Evolutionary conservation across 2,888 invertebrate genomes (phyloP).

Genomic region (Acanthosoma haemorrhoidale): DNA sequence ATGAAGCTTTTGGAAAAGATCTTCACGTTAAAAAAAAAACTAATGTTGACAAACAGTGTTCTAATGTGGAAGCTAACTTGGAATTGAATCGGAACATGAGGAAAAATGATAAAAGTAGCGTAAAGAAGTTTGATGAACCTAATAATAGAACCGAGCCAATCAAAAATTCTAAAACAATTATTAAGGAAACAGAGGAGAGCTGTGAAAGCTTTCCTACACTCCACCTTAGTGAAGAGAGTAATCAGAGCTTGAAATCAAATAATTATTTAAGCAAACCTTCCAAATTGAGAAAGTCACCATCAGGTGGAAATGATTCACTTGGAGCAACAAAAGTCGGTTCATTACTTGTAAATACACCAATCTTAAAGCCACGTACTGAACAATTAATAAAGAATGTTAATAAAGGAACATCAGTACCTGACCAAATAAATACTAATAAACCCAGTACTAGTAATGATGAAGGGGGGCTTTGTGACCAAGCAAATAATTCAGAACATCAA

Average conservation of each 20-base stretch:
- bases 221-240: conserved; percentile 20
- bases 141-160: not conserved
- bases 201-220: conserved; percentile 21
- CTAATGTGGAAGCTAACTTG: not conserved
- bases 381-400: too few relatives aligned
- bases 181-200: conserved; percentile 10
- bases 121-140: not conserved
- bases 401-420: not conserved
- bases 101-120: not conserved
- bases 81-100: not conserved
- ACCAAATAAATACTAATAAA: not conserved
- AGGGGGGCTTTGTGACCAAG: not conserved
- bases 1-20: not conserved
- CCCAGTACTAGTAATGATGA: not conserved
- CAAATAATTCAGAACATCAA: not conserved
- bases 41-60: not conserved
- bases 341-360: not conserved
- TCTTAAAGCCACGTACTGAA: too few relatives aligned
- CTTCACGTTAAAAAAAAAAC: not conserved
- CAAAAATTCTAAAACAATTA: not conserved
- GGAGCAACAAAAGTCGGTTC: too few relatives aligned
- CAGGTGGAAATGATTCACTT: not conserved
- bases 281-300: conserved; percentile 7
- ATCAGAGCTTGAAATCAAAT: conserved; percentile 1
- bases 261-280: not conserved